Evolutionary conservation across 2,113 vertebrate genomes (phyloP).

Genomic region (Alligator mississippiensis): DNA sequence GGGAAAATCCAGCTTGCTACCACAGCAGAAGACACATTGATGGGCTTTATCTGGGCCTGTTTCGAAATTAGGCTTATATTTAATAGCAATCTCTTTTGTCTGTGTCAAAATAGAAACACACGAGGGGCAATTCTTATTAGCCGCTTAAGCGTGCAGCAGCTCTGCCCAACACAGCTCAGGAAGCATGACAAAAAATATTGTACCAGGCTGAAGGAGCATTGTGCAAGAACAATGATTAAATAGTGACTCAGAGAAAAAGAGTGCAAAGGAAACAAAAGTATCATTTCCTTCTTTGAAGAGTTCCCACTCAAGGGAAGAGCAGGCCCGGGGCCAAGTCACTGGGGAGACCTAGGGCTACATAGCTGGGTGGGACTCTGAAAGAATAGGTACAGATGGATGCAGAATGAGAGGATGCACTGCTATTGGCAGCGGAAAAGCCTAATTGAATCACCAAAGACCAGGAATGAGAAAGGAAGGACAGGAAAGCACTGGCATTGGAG

Average conservation of each 20-base stretch:
- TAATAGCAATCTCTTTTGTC: background rate
- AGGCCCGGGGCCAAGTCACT: background rate
- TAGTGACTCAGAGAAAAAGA: background rate
- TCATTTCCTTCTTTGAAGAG: background rate
- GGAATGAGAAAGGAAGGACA: background rate
- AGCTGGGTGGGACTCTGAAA: background rate
- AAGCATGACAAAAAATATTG: background rate
- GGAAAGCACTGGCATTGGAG: background rate
- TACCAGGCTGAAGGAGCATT: background rate
- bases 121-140: background rate
- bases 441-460: background rate
- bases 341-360: background rate
- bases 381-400: background rate
- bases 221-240: background rate
- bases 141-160: background rate
- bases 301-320: background rate
- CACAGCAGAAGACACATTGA: background rate
- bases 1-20: background rate
- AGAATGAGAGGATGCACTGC: background rate
- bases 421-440: background rate
- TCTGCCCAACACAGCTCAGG: background rate
- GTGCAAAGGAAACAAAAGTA: accelerated
- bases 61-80: background rate
- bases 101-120: background rate
- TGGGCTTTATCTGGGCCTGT: background rate